These are phyloP conservation scores for Gopherus flavomarginatus DNA, from an alignment of 2,113 vertebrate genomes.

Conservation along the genomic window DNA sequence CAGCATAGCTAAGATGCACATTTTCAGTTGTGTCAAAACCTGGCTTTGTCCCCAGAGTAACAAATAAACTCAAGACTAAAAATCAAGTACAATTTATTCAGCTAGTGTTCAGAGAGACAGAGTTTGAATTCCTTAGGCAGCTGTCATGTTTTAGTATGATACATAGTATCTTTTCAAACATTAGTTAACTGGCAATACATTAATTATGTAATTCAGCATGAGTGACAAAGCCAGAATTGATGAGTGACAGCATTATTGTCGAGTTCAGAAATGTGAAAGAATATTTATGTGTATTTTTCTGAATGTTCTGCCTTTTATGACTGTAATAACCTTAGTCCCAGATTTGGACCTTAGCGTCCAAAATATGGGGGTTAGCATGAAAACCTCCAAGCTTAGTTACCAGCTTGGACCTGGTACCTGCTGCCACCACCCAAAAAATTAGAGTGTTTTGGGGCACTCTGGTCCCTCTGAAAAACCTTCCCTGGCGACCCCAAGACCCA, in stretches of 20 bases:
- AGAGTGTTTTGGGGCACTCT: no score
- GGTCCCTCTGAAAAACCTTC: no score
- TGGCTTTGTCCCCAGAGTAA: background rate
- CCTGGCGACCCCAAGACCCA: no score
- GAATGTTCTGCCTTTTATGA: background rate
- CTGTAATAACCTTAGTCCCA: no score
- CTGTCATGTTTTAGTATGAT: background rate
- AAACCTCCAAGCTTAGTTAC: no score
- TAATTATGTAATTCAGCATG: background rate
- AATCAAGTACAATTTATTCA: background rate
- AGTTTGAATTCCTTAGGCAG: background rate
- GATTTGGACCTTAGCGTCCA: no score
- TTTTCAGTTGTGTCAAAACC: background rate
- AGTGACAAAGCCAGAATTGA: background rate
- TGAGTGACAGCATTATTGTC: background rate
- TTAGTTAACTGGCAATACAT: background rate
- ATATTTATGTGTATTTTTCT: background rate
- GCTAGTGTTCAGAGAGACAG: background rate
- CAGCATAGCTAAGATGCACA: background rate
- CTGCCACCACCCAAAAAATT: no score
- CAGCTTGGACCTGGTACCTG: no score
- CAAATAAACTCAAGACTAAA: background rate
- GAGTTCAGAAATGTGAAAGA: fast-evolving
- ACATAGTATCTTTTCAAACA: background rate
- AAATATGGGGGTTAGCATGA: no score